phyloP scores from a whole-genome alignment of 2,113 vertebrate species.

The Anolis carolinensis region DNA sequence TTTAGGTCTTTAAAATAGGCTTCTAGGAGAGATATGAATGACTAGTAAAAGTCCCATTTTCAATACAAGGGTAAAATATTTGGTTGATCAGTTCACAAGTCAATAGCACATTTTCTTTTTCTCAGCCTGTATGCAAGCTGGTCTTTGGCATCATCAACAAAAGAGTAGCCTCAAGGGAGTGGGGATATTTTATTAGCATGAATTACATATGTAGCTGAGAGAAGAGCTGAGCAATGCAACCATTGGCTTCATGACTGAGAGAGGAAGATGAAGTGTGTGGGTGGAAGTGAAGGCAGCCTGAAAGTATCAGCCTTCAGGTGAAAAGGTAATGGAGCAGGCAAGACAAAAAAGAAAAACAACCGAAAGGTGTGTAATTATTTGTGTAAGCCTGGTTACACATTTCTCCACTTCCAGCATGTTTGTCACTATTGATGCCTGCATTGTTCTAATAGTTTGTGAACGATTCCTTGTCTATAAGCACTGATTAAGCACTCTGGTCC shows the following conservation, averaged over 20 bases:
- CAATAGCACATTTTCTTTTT: neutral
- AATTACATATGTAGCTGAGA: too few species aligned
- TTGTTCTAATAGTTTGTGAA: neutral
- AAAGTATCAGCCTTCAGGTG: too few species aligned
- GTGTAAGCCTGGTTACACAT: neutral
- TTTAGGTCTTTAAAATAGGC: neutral
- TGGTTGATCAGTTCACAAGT: neutral
- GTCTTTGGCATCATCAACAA: too few species aligned
- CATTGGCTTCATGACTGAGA: too few species aligned
- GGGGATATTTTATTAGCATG: too few species aligned
- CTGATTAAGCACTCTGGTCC: neutral
- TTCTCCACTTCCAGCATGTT: neutral
- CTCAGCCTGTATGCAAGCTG: too few species aligned
- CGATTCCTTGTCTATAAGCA: neutral
- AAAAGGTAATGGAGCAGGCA: neutral
- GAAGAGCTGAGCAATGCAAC: too few species aligned
- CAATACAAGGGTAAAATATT: neutral
- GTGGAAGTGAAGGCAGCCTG: too few species aligned
- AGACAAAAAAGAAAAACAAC: neutral
- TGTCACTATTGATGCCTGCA: neutral
- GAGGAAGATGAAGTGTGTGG: too few species aligned
- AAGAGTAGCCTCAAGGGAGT: too few species aligned
- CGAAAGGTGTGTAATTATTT: neutral
- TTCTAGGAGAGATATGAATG: neutral
- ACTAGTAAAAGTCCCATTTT: neutral